phyloP scores from a whole-genome alignment of 2,888 invertebrate species.

The Tinea pellionella region DNA sequence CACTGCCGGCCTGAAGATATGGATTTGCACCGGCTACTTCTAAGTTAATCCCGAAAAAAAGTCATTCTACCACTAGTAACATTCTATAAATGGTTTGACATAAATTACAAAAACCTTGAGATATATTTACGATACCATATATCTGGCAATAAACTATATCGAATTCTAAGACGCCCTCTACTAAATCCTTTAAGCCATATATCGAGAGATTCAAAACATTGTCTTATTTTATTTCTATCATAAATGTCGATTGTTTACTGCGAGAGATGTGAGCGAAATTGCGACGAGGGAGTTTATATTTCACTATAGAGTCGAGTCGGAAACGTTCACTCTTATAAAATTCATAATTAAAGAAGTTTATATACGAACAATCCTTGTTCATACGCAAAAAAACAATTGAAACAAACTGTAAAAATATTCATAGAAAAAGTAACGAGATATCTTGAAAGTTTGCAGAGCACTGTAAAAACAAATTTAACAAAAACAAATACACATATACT shows the following conservation, averaged over 20 bases:
- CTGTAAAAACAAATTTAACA: no score
- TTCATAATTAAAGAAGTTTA: not conserved
- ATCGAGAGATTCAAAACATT: constrained; percentile 1
- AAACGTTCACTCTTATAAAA: not conserved
- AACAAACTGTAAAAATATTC: no score
- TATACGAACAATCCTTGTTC: no score
- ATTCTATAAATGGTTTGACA: not conserved
- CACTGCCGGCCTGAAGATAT: no score
- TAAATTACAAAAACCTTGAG: not conserved
- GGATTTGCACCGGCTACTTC: no score
- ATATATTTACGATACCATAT: constrained; percentile 22
- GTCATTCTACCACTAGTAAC: no score
- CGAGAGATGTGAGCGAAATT: not conserved
- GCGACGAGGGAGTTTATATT: not conserved
- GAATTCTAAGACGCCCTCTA: not conserved
- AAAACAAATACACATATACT: not conserved
- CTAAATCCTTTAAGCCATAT: constrained; percentile 1
- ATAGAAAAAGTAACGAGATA: no score
- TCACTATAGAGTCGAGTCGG: not conserved
- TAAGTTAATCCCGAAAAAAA: no score
- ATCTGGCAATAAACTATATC: constrained; percentile 24
- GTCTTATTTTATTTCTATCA: not conserved
- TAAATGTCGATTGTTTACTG: not conserved
- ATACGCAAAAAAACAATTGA: no score
- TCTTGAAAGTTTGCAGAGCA: no score